Evolutionary conservation across 2,888 invertebrate genomes (phyloP), one percentile per base, ranked within the genome.

Genomic region (Adelphocoris suturalis): DNA sequence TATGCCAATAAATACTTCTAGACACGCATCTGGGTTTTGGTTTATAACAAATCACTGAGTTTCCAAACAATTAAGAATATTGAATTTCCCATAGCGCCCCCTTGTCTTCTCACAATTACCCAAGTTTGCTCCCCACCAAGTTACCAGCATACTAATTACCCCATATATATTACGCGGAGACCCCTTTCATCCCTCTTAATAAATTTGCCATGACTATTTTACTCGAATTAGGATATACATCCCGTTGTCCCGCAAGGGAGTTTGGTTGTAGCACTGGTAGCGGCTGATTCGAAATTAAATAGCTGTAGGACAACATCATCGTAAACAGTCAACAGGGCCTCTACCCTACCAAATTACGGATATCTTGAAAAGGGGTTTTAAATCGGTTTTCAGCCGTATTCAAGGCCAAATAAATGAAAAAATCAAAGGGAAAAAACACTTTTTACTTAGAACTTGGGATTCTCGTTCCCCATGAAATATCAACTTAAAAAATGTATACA

Each of bases 91-190:
- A 86, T 61, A 12, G 86, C 86, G 86, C 75, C 75, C 68, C 86
- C 86, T 86, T 86, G 86, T 86, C 75, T 68, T 86, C 46, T 75
- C 68, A 86, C 86, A 86, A 86, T 86, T 86, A 86, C 86, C 86
- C 86, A 86, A 86, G 86, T 86, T 86, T n/a, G 68, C 75, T 27
- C 19, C 48, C 47, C 23, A 86, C 46, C 86, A 75, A 86, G 86
- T 86, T 86, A 75, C 86, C 48, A 86, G 75, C 16, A 75, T 48
- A 86, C 86, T 86, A 86, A 86, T 86, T 86, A 86, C 86, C 75
- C 86, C 55, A 86, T 86, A 86, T 86, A 86, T 86, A 86, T 86
- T 55, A 37, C 75, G 16, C 14, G 48, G 19, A 27, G 27, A 12
- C 68, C 75, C 86, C 86, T 75, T 47, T 86, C 86, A 86, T 86